Evolutionary conservation across 1,140 invertebrate species (phyloP).

Genomic region (Galendromus occidentalis): DNA sequence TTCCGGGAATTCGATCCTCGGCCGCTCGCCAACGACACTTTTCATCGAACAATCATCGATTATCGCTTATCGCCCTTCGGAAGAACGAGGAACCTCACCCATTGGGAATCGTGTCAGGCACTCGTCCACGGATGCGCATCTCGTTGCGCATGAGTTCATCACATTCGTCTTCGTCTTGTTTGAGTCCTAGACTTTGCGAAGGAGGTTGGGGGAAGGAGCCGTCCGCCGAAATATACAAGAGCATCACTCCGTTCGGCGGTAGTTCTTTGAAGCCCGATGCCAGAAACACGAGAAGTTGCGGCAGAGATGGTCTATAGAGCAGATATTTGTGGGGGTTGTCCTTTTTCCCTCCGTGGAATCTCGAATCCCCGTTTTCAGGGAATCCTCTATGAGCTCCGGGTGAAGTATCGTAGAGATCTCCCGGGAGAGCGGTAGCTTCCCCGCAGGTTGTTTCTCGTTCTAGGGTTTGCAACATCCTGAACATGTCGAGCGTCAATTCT

Average conservation of each 20-base stretch:
- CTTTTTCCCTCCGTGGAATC: constrained; percentile 34
- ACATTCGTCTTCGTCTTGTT: background rate
- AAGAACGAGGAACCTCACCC: too few species aligned
- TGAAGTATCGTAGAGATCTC: constrained; percentile 59
- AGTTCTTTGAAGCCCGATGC: constrained; percentile 78
- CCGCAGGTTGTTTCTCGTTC: constrained; percentile 53
- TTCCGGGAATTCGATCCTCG: too few species aligned
- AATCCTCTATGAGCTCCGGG: constrained; percentile 46
- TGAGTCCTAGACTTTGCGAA: constrained; percentile 23
- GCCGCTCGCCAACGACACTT: too few species aligned
- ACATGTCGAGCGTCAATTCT: constrained; percentile 94
- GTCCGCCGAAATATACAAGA: constrained; percentile 84
- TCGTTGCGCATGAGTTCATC: constrained; percentile 6
- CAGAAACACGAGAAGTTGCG: constrained; percentile 77
- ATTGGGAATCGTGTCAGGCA: background rate
- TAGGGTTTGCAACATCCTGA: constrained; percentile 80
- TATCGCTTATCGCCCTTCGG: too few species aligned
- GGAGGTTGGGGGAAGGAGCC: constrained; percentile 71
- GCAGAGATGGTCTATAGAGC: constrained; percentile 81
- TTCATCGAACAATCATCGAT: too few species aligned
- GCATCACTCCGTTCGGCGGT: constrained; percentile 64
- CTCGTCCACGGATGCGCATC: constrained; percentile 1
- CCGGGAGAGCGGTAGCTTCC: background rate
- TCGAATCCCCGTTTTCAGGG: constrained; percentile 41
- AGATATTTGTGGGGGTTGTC: constrained; percentile 95